Percentiles rank a stretch among this genome's conserved stretches.
These are phyloP conservation scores for Aegithalos caudatus DNA, from an alignment of 2,113 vertebrate genomes.

Conservation along the genomic window DNA sequence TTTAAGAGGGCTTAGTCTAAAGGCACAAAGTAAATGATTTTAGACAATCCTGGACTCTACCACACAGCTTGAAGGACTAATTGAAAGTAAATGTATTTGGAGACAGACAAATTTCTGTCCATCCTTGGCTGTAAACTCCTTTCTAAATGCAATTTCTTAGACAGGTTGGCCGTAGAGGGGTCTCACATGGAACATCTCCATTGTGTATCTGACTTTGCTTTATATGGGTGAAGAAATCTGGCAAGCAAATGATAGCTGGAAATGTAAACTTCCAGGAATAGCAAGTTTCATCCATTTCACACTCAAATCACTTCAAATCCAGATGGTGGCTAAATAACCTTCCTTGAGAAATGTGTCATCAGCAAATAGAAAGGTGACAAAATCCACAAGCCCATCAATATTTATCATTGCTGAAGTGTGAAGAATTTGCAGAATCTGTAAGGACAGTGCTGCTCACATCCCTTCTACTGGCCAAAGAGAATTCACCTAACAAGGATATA, in stretches of 20 bases:
- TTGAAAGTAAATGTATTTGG: neutral
- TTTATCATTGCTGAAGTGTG: neutral
- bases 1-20: neutral
- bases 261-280: neutral
- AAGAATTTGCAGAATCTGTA: neutral
- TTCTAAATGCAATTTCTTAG: neutral
- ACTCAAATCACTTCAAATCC: neutral
- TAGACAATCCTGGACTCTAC: neutral
- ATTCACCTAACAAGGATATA: neutral
- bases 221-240: neutral
- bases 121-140: neutral
- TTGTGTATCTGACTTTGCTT: neutral
- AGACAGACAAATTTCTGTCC: neutral
- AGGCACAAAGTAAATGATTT: neutral
- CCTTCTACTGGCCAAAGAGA: neutral
- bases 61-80: neutral
- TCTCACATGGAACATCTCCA: neutral
- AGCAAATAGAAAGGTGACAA: neutral
- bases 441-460: neutral
- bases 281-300: neutral
- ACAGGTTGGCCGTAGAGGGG: neutral
- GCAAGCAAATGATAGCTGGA: neutral
- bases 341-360: neutral
- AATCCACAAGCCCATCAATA: neutral
- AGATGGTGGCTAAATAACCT: neutral